Base-by-base conservation (phyloP, 2,113 vertebrate genomes). In the Agapornis roseicollis region DNA sequence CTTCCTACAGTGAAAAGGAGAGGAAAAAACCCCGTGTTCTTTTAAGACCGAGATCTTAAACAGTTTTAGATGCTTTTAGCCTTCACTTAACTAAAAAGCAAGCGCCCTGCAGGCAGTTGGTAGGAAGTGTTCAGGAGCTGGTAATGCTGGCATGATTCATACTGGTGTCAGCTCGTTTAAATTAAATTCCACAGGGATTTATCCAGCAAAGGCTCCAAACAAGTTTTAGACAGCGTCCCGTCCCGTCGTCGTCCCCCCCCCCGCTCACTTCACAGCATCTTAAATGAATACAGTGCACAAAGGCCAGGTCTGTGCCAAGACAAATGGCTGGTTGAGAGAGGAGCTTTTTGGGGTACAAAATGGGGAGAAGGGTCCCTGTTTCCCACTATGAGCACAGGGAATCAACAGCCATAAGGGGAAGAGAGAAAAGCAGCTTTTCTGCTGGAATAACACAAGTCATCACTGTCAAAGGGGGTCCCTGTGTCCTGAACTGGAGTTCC, bases 171-270 rank as follows among this genome's bases (percentile, higher is more conserved):
- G 80, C 85, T 95, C 17, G 3, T 91, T 85, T 74, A 85, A 94
- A 96, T 97, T 73, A 73, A 97, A 94, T 95, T 95, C 95, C 93
- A 81, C 0, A 1, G 93, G 86, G 96, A 93, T 96, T 96, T 97
- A 93, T 90, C 85, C 82, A 65, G 93, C 80, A 89, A 90, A 66
- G 78, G 71, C 71, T 80, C 64, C 1, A 14, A 94, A 90, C 35
- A 66, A 85, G 72, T 86, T 92, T 94, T 37, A 68, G 93, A 74
- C 85, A 76, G 90, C 94, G 90, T 39, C 44, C 19, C 46, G n/a
- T n/a, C n/a, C n/a, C n/a, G n/a, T n/a, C n/a, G n/a, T n/a, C n/a
- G n/a, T n/a, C 44, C 19, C 46, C 77, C 61, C 28, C 50, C 71
- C 88, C 53, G 89, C 65, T 11, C 73, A 73, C 86, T 86, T 92